Conservation (phyloP, 1,140 invertebrate species). For the Leguminivora glycinivorella region DNA sequence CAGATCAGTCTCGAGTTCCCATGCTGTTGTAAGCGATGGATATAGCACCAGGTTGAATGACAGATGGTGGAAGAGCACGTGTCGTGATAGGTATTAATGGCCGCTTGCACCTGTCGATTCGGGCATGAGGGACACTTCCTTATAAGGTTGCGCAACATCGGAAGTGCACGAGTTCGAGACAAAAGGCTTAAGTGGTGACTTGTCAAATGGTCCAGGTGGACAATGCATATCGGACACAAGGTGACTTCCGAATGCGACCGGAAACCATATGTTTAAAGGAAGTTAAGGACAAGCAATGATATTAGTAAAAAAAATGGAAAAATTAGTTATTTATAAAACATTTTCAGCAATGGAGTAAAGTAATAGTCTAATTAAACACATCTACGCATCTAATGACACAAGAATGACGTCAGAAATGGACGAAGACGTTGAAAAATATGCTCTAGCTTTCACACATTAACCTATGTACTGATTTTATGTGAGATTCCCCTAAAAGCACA, state of each 20-base stretch:
- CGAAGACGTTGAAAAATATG: too few species aligned
- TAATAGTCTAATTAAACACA: too few species aligned
- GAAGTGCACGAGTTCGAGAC: conserved; percentile 7
- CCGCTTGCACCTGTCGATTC: neutral
- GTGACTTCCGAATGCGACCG: neutral
- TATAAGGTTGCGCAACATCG: conserved; percentile 15
- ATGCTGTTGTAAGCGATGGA: neutral
- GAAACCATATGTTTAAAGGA: neutral
- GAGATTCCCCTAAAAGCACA: too few species aligned
- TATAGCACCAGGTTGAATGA: neutral
- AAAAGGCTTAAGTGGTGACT: neutral
- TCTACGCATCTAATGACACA: too few species aligned
- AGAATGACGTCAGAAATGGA: too few species aligned
- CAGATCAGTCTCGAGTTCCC: neutral
- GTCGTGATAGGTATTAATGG: conserved; percentile 25
- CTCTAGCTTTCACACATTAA: too few species aligned
- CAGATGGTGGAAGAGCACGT: conserved; percentile 23
- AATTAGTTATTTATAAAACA: neutral
- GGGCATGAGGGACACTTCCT: conserved; percentile 16
- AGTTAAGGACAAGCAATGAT: neutral
- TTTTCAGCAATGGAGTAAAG: neutral
- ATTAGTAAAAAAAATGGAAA: neutral
- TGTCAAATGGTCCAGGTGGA: conserved; percentile 3
- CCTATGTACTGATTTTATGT: too few species aligned
- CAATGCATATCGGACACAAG: conserved; percentile 1